Evolutionary conservation across 37 sponge, comb jelly and placozoan genomes (phyloP), one percentile per base, ranked within the genome.

Genomic region (Eunapius fragilis): DNA sequence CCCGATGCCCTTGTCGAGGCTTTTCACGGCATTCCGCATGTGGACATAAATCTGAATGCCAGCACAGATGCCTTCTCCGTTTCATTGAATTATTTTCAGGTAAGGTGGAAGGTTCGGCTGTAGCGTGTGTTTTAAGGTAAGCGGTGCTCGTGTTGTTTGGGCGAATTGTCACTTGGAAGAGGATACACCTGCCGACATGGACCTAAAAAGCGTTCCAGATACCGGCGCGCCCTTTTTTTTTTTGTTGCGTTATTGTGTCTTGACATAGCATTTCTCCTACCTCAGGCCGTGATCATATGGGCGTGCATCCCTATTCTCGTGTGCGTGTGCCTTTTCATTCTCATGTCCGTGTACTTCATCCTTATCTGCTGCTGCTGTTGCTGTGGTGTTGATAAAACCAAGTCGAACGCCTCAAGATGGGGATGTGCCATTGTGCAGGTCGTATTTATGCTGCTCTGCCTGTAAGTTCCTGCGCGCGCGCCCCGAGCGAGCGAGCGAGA

Each of bases 231-330:
- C n/a, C n/a, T n/a, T n/a, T n/a, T n/a, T n/a, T n/a, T n/a, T 45
- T 45, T 9, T 45, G 4, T 45, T 45, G 9, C 47, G 47, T 50
- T 78, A 78, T 45, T n/a, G n/a, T n/a, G n/a, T n/a, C n/a, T n/a
- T n/a, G n/a, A n/a, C n/a, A n/a, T n/a, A n/a, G n/a, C n/a, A 24
- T 70, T 28, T 38, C 26, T 85, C 17, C 67, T 72, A 31, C 75
- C 30, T 31, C 80, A 91, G 92, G 81, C 87, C 25, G 71, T 91
- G 7, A 91, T 91, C 70, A 87, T 91, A 22, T 91, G 92, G 92
- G 87, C 92, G 73, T 91, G 92, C 80, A 75, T 91, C 12, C 92
- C 92, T 47, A 79, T 91, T 36, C 76, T 91, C 26, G 68, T 33
- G 19, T 80, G 86, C 26, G 36, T 91, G 3, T 84, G 84, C 79